A percentile compares a stretch with the other conserved stretches of the same genome.
phyloP scores from a whole-genome alignment of 2,113 vertebrate genomes.

The Gorilla gorilla region DNA sequence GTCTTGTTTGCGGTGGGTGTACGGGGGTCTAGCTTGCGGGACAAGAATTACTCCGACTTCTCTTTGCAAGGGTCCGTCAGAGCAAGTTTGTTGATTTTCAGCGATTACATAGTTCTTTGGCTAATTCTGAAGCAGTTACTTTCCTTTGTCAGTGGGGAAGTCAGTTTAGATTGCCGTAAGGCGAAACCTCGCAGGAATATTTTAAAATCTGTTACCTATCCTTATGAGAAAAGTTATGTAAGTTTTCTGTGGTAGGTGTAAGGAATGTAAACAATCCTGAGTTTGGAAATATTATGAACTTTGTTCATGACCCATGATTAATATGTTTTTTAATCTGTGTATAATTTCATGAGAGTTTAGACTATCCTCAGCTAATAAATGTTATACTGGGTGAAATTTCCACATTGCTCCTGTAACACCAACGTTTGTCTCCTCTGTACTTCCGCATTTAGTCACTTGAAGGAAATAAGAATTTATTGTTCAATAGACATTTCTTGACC shows the following conservation, averaged over 20 bases:
- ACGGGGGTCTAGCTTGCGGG: conserved; percentile 46
- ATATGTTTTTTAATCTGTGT: conserved; percentile 49
- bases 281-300: conserved; percentile 56
- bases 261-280: conserved; percentile 75
- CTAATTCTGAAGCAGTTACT: conserved; percentile 21
- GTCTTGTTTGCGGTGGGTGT: conserved; percentile 34
- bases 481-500: not conserved
- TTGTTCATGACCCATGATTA: conserved; percentile 38
- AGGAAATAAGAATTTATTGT: conserved; percentile 10
- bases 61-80: conserved; percentile 34
- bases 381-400: not conserved
- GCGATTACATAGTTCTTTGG: conserved; percentile 15
- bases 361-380: conserved; percentile 27
- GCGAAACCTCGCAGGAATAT: conserved; percentile 60
- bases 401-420: not conserved
- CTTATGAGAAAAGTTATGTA: conserved; percentile 52
- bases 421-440: not conserved
- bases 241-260: conserved; percentile 69
- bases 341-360: conserved; percentile 49
- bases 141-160: conserved; percentile 51
- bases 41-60: not conserved
- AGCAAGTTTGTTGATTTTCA: not conserved
- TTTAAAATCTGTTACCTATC: conserved; percentile 69
- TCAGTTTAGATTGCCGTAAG: conserved; percentile 53
- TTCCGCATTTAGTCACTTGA: not conserved